phyloP scores from a whole-genome alignment of 1,140 invertebrate species.

The Maniola jurtina region DNA sequence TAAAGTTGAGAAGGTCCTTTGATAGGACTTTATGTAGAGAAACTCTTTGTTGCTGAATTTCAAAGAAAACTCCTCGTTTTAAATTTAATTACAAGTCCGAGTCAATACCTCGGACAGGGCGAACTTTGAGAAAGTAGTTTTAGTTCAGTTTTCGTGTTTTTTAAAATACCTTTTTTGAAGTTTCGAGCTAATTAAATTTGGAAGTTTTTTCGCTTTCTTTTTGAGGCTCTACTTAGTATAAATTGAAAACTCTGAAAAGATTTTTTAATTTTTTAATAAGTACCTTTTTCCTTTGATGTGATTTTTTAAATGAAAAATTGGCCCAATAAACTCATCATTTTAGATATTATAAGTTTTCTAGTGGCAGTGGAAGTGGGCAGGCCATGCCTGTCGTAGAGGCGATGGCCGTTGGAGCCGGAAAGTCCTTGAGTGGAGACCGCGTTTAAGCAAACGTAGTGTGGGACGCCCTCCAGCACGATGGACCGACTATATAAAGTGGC shows the following conservation, averaged over 20 bases:
- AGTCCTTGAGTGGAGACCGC: too few relatives aligned
- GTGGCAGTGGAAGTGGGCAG: too few relatives aligned
- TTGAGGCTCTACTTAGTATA: background rate
- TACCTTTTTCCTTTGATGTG: too few relatives aligned
- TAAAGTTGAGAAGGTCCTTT: background rate
- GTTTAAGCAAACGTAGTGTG: too few relatives aligned
- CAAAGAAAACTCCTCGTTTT: background rate
- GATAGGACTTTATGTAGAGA: background rate
- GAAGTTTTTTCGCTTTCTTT: background rate
- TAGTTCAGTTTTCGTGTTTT: background rate
- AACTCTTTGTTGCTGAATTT: background rate
- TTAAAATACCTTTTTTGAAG: slow-evolving; percentile 1
- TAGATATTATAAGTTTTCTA: too few relatives aligned
- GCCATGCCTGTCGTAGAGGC: too few relatives aligned
- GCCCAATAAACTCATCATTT: too few relatives aligned
- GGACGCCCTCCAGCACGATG: too few relatives aligned
- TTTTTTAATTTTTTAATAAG: too few relatives aligned
- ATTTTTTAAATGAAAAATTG: too few relatives aligned
- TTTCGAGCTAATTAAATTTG: background rate
- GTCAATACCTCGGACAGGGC: slow-evolving; percentile 1
- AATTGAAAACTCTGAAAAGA: background rate
- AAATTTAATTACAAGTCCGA: slow-evolving; percentile 1
- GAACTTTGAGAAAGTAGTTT: background rate
- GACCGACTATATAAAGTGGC: too few relatives aligned
- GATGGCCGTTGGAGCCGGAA: too few relatives aligned